A percentile compares a stretch with the other conserved stretches of the same genome.
Conservation (phyloP, 2,797 vertebrate genomes). For the Sebastolobus alascanus region DNA sequence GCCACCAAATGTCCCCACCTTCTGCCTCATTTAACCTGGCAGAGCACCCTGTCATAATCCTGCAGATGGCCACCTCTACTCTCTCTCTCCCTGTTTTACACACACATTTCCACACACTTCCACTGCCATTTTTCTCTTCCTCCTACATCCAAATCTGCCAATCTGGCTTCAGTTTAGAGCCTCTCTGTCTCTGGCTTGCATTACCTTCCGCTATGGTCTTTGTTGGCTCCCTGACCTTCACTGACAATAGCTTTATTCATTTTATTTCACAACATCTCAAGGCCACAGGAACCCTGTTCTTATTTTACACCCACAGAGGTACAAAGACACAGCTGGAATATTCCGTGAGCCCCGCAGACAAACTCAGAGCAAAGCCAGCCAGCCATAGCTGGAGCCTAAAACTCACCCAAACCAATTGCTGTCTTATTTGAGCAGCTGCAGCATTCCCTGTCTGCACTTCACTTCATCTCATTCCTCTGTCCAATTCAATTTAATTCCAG, state of each 20-base stretch:
- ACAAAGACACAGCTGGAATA: not conserved
- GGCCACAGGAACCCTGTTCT: conserved; percentile 1
- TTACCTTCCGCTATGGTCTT: conserved; percentile 16
- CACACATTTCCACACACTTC: conserved; percentile 38
- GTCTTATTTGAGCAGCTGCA: conserved; percentile 20
- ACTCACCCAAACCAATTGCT: conserved; percentile 17
- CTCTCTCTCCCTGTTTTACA: conserved; percentile 1
- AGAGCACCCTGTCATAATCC: conserved; percentile 53
- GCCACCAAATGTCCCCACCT: conserved; percentile 47
- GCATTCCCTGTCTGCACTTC: conserved; percentile 7
- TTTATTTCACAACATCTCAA: conserved; percentile 37
- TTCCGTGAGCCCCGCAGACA: not conserved
- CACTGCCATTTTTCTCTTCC: conserved; percentile 39
- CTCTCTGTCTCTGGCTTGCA: conserved; percentile 34
- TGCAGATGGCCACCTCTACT: conserved; percentile 61
- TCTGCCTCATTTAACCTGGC: conserved; percentile 66
- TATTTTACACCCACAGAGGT: conserved; percentile 17
- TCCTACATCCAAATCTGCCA: conserved; percentile 58
- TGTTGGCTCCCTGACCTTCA: conserved; percentile 36
- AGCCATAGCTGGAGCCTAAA: conserved; percentile 16
- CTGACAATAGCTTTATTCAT: conserved; percentile 45
- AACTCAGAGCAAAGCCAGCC: conserved; percentile 12
- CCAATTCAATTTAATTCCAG: conserved; percentile 47
- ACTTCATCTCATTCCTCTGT: conserved; percentile 21
- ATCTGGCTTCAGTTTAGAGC: conserved; percentile 41